Evolutionary conservation across 2,888 invertebrate species (phyloP).

Genomic region (Rhogogaster chlorosoma): DNA sequence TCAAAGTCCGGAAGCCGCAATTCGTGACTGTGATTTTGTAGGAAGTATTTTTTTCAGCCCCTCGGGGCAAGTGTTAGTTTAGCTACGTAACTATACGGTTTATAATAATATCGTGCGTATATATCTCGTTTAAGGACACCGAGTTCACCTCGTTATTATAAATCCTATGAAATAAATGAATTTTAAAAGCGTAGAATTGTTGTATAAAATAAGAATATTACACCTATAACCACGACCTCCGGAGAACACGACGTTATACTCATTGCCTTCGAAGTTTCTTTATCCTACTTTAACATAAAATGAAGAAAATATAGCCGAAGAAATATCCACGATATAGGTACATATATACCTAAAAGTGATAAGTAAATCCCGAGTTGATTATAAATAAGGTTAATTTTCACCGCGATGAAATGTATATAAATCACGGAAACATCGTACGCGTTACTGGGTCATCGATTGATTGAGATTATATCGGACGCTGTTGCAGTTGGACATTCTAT

Average conservation of each 20-base stretch:
- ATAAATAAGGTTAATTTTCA: no score
- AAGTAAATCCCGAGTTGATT: not conserved
- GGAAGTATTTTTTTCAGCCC: not conserved
- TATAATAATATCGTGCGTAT: not conserved
- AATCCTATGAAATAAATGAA: not conserved
- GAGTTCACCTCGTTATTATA: conserved; percentile 9
- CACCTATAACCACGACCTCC: not conserved
- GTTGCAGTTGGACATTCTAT: no score
- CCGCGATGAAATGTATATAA: not conserved
- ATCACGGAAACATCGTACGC: not conserved
- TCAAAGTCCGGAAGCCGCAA: not conserved
- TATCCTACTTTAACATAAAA: not conserved
- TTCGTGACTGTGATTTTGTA: not conserved
- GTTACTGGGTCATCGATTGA: conserved; percentile 2
- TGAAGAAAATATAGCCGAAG: not conserved
- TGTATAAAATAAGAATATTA: not conserved
- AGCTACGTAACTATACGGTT: not conserved
- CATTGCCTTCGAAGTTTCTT: not conserved
- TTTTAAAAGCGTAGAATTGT: not conserved
- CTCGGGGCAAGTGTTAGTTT: not conserved
- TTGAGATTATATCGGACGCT: conserved; percentile 5
- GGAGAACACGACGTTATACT: not conserved
- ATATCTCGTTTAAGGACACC: not conserved
- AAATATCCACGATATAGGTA: no score
- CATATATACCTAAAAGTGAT: not conserved